These are phyloP conservation scores for Smutsia gigantea DNA, from an alignment of 2,797 vertebrate genomes.

Conservation along the genomic window DNA sequence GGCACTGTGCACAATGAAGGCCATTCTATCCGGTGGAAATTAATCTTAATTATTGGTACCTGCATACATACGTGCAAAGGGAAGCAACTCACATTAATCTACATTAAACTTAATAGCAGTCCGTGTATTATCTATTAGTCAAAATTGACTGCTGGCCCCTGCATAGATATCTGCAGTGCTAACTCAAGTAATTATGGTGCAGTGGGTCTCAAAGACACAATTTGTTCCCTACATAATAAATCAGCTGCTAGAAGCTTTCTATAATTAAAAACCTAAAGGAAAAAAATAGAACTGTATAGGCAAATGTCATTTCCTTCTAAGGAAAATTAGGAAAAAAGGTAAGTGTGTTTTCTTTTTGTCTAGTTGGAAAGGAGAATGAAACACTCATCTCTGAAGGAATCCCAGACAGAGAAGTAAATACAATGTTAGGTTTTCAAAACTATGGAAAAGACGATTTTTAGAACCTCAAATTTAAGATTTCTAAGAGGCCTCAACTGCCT, in stretches of 20 bases:
- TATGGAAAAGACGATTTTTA: not conserved
- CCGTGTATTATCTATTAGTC: conserved; percentile 88
- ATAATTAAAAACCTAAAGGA: conserved; percentile 79
- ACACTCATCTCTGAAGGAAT: not conserved
- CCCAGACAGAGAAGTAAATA: conserved; percentile 51
- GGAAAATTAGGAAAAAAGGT: conserved; percentile 47
- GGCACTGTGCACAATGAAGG: conserved; percentile 90
- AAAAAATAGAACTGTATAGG: conserved; percentile 73
- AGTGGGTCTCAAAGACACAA: conserved; percentile 83
- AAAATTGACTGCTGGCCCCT: conserved; percentile 87
- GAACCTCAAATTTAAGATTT: not conserved
- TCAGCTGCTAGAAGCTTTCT: conserved; percentile 76
- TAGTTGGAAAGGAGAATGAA: conserved; percentile 5
- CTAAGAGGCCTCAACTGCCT: not conserved
- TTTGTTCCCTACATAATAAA: conserved; percentile 81
- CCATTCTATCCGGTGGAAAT: conserved; percentile 90
- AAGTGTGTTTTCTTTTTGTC: conserved; percentile 19
- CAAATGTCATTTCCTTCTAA: conserved; percentile 81
- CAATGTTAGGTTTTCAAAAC: not conserved
- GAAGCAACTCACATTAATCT: conserved; percentile 95
- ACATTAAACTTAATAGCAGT: conserved; percentile 91
- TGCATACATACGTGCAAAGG: conserved; percentile 88
- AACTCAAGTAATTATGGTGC: conserved; percentile 81
- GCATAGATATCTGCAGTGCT: conserved; percentile 80
- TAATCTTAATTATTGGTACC: conserved; percentile 94